Conservation (phyloP, 2,113 vertebrate genomes). For the Pachyramphus minor region DNA sequence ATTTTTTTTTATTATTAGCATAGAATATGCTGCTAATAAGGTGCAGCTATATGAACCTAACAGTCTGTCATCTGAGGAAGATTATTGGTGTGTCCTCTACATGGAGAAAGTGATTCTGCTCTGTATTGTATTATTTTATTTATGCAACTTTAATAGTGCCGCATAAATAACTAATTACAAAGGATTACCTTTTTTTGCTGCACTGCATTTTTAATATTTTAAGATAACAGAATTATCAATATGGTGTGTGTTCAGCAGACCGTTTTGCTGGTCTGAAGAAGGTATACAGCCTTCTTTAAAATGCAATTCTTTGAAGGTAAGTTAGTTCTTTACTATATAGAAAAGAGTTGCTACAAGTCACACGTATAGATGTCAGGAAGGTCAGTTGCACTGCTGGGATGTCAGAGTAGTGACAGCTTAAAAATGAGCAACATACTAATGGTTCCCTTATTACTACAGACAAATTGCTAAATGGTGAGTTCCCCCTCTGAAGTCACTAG, state of each 20-base stretch:
- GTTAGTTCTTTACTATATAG: neutral
- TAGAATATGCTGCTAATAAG: neutral
- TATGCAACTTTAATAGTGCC: neutral
- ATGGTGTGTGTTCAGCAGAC: neutral
- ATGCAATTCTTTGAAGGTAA: neutral
- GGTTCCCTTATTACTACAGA: neutral
- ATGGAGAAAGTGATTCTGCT: neutral
- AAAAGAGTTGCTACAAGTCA: neutral
- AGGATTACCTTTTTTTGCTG: neutral
- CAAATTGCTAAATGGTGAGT: neutral
- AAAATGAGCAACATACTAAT: neutral
- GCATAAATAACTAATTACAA: neutral
- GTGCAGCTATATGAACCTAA: neutral
- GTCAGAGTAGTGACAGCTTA: neutral
- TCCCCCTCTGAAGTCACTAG: neutral
- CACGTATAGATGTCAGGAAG: accelerated
- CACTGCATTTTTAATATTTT: neutral
- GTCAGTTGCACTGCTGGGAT: neutral
- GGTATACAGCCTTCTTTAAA: neutral
- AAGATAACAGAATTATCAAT: neutral
- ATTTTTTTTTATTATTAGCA: neutral
- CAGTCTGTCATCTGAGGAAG: neutral
- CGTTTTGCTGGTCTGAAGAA: neutral
- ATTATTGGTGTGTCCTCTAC: neutral
- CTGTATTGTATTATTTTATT: neutral